phyloP scores from a whole-genome alignment of 2,888 invertebrate species.

The Megaustenia siamemsis region DNA sequence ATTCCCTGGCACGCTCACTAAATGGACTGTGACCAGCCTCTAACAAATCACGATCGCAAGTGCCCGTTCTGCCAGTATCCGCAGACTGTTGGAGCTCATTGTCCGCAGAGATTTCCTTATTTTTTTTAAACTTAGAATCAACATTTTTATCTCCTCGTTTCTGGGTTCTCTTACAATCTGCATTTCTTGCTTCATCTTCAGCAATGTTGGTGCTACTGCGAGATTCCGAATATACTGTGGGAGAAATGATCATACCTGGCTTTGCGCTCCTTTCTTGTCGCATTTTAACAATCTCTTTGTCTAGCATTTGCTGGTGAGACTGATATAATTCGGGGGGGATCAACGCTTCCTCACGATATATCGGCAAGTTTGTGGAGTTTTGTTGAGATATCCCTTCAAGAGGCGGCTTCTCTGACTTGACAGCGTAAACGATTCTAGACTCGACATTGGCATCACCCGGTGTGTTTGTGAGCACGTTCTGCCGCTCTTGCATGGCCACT shows the following conservation, averaged over 20 bases:
- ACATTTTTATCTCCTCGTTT: not conserved
- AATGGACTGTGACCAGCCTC: not conserved
- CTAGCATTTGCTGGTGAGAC: constrained; percentile 24
- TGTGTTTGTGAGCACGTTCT: not conserved
- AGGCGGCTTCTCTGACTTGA: not conserved
- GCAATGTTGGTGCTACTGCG: not conserved
- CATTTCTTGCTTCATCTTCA: not conserved
- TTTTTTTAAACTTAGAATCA: not conserved
- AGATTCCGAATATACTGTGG: not conserved
- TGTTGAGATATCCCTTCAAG: not conserved
- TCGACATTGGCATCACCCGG: not conserved
- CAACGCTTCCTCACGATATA: not conserved
- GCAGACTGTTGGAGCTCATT: not conserved
- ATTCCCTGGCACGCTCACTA: not conserved
- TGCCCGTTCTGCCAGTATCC: not conserved
- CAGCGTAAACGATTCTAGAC: not conserved
- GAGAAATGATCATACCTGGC: not conserved
- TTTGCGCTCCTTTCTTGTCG: constrained; percentile 8
- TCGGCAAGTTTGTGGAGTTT: not conserved
- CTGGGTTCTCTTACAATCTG: not conserved
- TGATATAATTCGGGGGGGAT: constrained; percentile 10
- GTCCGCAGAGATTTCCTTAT: not conserved
- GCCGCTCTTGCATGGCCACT: not conserved
- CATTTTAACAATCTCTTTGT: constrained; percentile 20
- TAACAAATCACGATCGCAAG: not conserved